phyloP scores from a whole-genome alignment of 2,797 vertebrate species.

The Leptoclinus maculatus region DNA sequence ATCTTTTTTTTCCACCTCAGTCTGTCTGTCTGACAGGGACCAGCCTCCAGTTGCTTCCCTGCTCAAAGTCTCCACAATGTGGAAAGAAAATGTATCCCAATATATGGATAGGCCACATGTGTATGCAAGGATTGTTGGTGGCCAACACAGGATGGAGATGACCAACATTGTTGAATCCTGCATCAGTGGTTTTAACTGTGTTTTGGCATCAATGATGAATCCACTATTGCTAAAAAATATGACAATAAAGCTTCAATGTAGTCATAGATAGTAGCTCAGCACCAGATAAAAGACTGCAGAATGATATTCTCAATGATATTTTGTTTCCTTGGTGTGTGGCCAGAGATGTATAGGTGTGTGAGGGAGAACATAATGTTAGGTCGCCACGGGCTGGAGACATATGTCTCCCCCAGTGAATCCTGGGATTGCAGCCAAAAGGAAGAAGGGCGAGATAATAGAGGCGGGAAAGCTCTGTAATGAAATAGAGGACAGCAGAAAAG shows the following conservation, averaged over 20 bases:
- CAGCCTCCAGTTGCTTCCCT: constrained; percentile 46
- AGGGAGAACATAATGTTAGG: constrained; percentile 69
- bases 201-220: constrained; percentile 10
- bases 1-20: constrained; percentile 61
- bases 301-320: constrained; percentile 33
- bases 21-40: constrained; percentile 59
- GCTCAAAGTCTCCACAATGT: constrained; percentile 35
- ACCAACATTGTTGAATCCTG: constrained; percentile 21
- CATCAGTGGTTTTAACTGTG: constrained; percentile 31
- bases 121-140: constrained; percentile 15
- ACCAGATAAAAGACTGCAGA: constrained; percentile 1
- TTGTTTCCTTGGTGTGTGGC: constrained; percentile 41
- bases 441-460: constrained; percentile 64
- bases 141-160: constrained; percentile 7
- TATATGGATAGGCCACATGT: constrained; percentile 34
- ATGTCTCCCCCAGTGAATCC: constrained; percentile 72
- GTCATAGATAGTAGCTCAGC: constrained; percentile 26
- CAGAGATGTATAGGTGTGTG: constrained; percentile 64
- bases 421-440: constrained; percentile 75
- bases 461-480: constrained; percentile 65
- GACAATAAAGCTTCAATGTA: neutral
- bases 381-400: constrained; percentile 66
- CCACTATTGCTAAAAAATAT: constrained; percentile 21
- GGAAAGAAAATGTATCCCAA: constrained; percentile 40
- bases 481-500: constrained; percentile 66